These are phyloP conservation scores for Platyscapa corneri DNA, from an alignment of 1,140 invertebrate species.

Conservation along the genomic window DNA sequence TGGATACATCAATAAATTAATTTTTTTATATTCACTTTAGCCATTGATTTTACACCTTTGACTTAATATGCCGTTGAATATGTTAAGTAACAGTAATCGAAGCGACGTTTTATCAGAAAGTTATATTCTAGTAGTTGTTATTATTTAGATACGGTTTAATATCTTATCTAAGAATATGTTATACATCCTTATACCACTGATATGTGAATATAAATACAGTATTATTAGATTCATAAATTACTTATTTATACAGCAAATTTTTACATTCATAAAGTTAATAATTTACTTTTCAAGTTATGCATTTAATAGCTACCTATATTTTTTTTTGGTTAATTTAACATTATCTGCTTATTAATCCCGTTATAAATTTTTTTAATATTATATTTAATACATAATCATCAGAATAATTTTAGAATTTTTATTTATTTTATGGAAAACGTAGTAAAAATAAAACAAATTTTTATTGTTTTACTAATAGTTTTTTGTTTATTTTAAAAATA, in stretches of 20 bases:
- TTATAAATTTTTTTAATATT: no score
- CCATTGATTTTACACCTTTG: slow-evolving; percentile 4
- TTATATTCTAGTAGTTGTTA: not conserved
- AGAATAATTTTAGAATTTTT: no score
- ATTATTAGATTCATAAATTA: not conserved
- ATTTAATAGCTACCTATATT: no score
- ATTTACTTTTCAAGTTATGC: no score
- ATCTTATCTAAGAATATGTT: not conserved
- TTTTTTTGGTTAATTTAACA: no score
- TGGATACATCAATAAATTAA: not conserved
- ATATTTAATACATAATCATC: no score
- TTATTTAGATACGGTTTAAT: not conserved
- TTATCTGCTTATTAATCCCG: no score
- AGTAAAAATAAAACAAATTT: no score
- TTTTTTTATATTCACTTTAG: not conserved
- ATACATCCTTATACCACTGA: not conserved
- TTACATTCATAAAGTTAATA: not conserved
- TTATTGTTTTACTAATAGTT: no score
- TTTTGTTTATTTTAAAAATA: no score
- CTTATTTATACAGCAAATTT: not conserved
- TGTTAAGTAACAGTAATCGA: not conserved
- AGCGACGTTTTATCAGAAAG: not conserved
- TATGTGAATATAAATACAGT: not conserved
- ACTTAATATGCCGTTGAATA: not conserved
- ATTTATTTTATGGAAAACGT: no score